A percentile compares a stretch with the other conserved stretches of the same genome.
phyloP scores from a whole-genome alignment of 2,888 invertebrate genomes.

The Bombylius discolor region DNA sequence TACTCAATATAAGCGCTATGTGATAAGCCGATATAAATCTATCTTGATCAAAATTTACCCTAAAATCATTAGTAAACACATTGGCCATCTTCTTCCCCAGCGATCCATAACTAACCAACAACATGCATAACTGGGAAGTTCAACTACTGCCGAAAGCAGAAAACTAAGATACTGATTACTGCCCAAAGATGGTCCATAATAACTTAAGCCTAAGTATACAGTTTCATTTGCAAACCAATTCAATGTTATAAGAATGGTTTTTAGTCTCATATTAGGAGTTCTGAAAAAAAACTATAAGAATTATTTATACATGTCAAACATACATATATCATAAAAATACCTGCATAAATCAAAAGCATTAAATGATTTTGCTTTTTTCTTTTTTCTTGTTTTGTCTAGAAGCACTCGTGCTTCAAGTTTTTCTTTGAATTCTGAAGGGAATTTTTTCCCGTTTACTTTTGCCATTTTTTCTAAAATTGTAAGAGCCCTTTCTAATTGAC shows the following conservation, averaged over 20 bases:
- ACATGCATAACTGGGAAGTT: constrained; percentile 76
- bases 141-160: constrained; percentile 72
- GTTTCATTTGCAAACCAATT: constrained; percentile 90
- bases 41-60: constrained; percentile 45
- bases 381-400: constrained; percentile 46
- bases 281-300: constrained; percentile 23
- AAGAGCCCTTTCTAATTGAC: constrained; percentile 68
- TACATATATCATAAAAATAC: constrained; percentile 13
- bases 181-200: constrained; percentile 80
- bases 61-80: constrained; percentile 71
- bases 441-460: constrained; percentile 57
- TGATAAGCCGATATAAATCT: no score
- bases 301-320: not conserved
- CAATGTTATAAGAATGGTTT: constrained; percentile 70
- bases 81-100: constrained; percentile 78
- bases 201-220: constrained; percentile 82
- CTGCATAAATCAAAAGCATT: constrained; percentile 33
- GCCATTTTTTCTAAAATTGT: constrained; percentile 66
- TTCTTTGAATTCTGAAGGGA: constrained; percentile 58
- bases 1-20: no score
- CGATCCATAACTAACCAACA: constrained; percentile 84
- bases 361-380: constrained; percentile 37
- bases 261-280: constrained; percentile 80
- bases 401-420: constrained; percentile 61
- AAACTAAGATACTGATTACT: constrained; percentile 81